These are phyloP conservation scores for Drosophila bocki DNA, from an alignment of 1,140 invertebrate species.

Conservation along the genomic window DNA sequence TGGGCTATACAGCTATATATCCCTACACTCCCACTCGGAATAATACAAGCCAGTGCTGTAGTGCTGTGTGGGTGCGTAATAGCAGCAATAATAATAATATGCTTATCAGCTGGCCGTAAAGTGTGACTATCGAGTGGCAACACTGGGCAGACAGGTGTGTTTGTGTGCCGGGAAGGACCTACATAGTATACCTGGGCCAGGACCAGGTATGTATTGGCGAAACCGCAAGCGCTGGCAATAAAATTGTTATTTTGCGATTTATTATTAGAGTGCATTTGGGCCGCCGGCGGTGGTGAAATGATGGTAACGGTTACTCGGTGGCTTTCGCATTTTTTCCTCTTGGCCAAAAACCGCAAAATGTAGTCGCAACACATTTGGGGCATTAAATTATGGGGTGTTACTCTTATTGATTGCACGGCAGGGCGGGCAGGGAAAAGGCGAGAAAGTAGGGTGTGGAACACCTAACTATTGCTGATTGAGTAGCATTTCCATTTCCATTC, in stretches of 20 bases:
- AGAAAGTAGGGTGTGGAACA: slow-evolving; percentile 3
- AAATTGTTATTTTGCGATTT: slow-evolving; percentile 83
- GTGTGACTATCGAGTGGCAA: slow-evolving; percentile 62
- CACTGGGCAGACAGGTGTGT: slow-evolving; percentile 23
- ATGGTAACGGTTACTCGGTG: slow-evolving; percentile 14
- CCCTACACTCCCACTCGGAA: slow-evolving; percentile 22
- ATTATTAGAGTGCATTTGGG: slow-evolving; percentile 83
- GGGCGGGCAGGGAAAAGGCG: not conserved
- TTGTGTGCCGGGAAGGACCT: slow-evolving; percentile 3
- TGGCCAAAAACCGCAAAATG: slow-evolving; percentile 64
- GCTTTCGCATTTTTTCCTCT: slow-evolving; percentile 38
- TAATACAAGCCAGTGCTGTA: slow-evolving; percentile 40
- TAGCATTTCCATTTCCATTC: slow-evolving; percentile 19
- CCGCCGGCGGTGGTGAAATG: slow-evolving; percentile 44
- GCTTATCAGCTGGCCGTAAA: slow-evolving; percentile 76
- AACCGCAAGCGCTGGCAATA: slow-evolving; percentile 71
- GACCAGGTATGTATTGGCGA: slow-evolving; percentile 14
- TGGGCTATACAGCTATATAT: slow-evolving; percentile 4
- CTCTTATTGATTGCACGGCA: slow-evolving; percentile 72
- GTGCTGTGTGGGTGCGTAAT: slow-evolving; percentile 51
- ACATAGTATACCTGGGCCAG: slow-evolving; percentile 1
- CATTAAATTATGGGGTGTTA: slow-evolving; percentile 83
- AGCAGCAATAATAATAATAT: slow-evolving; percentile 80
- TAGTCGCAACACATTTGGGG: slow-evolving; percentile 78
- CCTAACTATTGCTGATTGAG: slow-evolving; percentile 39